These are phyloP conservation scores for Cantharis rufa DNA, from an alignment of 2,888 invertebrate genomes.

Conservation along the genomic window DNA sequence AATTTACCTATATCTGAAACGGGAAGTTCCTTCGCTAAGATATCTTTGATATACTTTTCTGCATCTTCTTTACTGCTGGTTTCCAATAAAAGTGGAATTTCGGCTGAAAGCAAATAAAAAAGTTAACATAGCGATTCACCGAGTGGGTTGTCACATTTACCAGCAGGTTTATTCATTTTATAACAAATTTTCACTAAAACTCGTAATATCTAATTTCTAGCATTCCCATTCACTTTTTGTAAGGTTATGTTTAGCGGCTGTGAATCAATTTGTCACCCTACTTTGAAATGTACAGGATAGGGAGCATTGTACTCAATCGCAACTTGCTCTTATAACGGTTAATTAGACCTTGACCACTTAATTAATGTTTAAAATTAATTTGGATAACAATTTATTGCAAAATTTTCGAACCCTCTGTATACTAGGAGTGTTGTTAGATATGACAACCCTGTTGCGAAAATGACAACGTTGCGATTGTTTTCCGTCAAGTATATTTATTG, in stretches of 20 bases:
- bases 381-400: neutral
- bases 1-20: constrained; percentile 44
- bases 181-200: neutral
- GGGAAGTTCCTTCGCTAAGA: constrained; percentile 48
- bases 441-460: neutral
- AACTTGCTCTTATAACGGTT: neutral
- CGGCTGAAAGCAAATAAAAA: neutral
- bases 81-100: neutral
- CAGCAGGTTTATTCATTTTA: neutral
- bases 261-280: neutral
- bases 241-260: neutral
- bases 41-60: constrained; percentile 45
- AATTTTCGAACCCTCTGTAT: neutral
- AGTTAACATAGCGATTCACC: neutral
- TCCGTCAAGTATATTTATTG: constrained; percentile 1
- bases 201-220: too few relatives aligned
- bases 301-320: neutral
- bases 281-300: neutral
- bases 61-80: neutral
- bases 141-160: neutral
- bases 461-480: neutral
- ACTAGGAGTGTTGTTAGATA: neutral
- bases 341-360: too few relatives aligned
- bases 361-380: neutral
- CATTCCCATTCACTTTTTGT: neutral